Percentiles rank a stretch among this genome's conserved stretches.
phyloP scores from a whole-genome alignment of 2,113 vertebrate species.

The Excalfactoria chinensis region DNA sequence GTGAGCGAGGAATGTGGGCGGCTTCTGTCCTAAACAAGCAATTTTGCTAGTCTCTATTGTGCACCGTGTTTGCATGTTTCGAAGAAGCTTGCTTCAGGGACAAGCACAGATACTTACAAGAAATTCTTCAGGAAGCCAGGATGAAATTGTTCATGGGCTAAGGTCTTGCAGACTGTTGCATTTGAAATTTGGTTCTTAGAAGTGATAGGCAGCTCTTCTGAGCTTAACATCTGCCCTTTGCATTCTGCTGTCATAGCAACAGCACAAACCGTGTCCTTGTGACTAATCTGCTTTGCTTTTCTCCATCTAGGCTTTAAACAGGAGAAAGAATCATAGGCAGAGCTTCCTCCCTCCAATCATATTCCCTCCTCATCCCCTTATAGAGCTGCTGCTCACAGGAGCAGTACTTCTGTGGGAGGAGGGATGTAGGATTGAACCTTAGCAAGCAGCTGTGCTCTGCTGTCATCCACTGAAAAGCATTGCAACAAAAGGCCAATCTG shows the following conservation, averaged over 20 bases:
- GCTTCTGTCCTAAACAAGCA: not conserved
- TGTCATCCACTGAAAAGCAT: not conserved
- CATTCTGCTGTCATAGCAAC: constrained; percentile 15
- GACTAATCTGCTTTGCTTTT: constrained; percentile 21
- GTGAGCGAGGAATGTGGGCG: not conserved
- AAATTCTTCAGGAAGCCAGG: not conserved
- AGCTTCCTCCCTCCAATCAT: not conserved
- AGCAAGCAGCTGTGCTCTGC: not conserved
- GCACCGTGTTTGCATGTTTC: accelerated
- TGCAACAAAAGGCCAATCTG: not conserved
- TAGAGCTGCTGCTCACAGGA: not conserved
- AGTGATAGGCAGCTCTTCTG: constrained; percentile 3
- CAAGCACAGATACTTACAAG: not conserved
- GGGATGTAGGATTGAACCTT: not conserved
- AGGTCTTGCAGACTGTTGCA: not conserved
- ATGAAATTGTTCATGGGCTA: not conserved
- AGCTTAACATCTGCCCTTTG: constrained; percentile 11
- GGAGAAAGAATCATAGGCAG: not conserved
- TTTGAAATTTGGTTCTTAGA: not conserved
- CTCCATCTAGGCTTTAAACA: constrained; percentile 1
- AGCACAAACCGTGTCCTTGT: constrained; percentile 21
- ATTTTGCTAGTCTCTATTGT: not conserved
- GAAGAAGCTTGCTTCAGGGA: not conserved
- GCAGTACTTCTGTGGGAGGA: not conserved
- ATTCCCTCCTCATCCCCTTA: not conserved